Percentiles rank a stretch among this genome's conserved stretches.
Conservation (phyloP, 2,113 vertebrate species). For the Triplophysa tibetana region DNA sequence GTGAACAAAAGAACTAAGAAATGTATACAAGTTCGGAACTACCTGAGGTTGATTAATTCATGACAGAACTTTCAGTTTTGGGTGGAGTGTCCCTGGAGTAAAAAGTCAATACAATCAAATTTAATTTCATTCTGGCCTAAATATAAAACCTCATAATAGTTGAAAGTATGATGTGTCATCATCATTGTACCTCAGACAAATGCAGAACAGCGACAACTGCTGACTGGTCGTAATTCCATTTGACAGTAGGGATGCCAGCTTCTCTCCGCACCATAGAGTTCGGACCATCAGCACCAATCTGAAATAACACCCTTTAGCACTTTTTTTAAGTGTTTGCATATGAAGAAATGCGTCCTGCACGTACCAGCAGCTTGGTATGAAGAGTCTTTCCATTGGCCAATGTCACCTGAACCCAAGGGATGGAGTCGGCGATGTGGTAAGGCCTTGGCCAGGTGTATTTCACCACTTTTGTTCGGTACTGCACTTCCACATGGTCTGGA, state of each 20-base stretch:
- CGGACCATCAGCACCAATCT: conserved; percentile 94
- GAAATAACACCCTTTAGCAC: conserved; percentile 27
- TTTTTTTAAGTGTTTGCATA: neutral
- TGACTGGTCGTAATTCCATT: conserved; percentile 92
- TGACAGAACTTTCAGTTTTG: too few relatives aligned
- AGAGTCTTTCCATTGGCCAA: conserved; percentile 86
- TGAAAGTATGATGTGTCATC: neutral
- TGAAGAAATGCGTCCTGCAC: conserved; percentile 52
- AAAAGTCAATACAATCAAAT: too few relatives aligned
- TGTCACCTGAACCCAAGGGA: conserved; percentile 90
- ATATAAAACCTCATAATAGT: neutral
- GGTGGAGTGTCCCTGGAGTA: too few relatives aligned
- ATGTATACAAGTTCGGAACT: too few relatives aligned
- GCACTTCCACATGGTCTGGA: conserved; percentile 85
- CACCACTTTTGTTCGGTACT: conserved; percentile 87
- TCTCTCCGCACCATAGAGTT: conserved; percentile 86
- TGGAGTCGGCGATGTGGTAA: conserved; percentile 71
- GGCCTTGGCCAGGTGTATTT: conserved; percentile 85
- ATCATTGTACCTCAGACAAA: conserved; percentile 82
- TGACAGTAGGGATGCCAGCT: conserved; percentile 83
- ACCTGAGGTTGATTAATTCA: too few relatives aligned
- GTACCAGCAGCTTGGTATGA: conserved; percentile 91
- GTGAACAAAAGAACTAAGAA: too few relatives aligned
- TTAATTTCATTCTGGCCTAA: neutral
- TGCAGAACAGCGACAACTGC: conserved; percentile 94